phyloP scores from a whole-genome alignment of 2,888 invertebrate species.

The Punctoribates punctum region DNA sequence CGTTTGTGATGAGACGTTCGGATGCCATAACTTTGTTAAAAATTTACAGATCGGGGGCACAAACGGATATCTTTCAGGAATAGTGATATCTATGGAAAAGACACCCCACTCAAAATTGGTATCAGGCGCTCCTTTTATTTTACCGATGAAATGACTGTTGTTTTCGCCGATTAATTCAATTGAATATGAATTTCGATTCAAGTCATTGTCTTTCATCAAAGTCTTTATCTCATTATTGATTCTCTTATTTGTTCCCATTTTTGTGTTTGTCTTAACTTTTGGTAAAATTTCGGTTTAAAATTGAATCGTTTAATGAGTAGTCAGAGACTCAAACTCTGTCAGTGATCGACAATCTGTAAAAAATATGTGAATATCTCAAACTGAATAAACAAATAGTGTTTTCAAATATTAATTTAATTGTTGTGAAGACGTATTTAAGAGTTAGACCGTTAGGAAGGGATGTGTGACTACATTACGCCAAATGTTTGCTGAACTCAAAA shows the following conservation, averaged over 20 bases:
- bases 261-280: no score
- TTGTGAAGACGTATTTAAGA: neutral
- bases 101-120: no score
- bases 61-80: conserved; percentile 98
- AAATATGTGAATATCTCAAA: no score
- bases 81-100: no score
- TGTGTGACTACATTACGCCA: no score
- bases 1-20: conserved; percentile 97
- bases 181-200: neutral
- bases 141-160: no score
- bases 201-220: conserved; percentile 7
- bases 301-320: no score
- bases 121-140: no score
- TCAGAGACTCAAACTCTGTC: no score
- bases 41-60: conserved; percentile 98
- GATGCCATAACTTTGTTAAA: conserved; percentile 98
- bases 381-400: neutral
- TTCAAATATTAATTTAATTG: neutral
- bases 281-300: neutral
- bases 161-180: neutral
- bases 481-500: neutral
- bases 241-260: neutral
- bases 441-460: no score
- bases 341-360: no score
- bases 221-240: neutral